Evolutionary conservation across 2,888 invertebrate genomes (phyloP).

Genomic region (Mythimna impura): DNA sequence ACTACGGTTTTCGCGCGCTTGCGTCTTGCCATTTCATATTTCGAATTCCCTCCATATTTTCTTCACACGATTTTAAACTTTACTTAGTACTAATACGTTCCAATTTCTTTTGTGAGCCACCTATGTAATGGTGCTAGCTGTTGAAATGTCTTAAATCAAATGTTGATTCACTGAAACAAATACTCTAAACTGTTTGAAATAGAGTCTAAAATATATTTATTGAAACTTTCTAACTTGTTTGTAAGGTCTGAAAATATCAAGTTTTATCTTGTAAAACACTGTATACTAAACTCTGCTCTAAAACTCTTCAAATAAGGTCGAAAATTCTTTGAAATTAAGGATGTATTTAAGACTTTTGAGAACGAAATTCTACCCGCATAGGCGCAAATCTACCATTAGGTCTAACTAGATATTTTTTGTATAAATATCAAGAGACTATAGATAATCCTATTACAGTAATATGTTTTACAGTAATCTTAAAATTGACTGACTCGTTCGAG

Average conservation of each 20-base stretch:
- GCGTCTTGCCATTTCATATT: conserved; percentile 65
- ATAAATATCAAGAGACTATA: conserved; percentile 4
- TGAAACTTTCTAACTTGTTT: conserved; percentile 10
- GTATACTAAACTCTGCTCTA: background rate
- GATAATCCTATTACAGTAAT: conserved; percentile 20
- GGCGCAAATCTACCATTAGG: conserved; percentile 1
- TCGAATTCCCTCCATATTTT: conserved; percentile 59
- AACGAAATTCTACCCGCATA: background rate
- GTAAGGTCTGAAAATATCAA: conserved; percentile 35
- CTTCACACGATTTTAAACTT: conserved; percentile 41
- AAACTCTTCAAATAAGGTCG: accelerated
- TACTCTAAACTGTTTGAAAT: accelerated
- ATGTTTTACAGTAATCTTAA: background rate
- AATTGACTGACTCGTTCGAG: background rate
- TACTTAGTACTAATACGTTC: conserved; percentile 12
- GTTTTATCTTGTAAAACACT: background rate
- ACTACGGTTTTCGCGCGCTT: conserved; percentile 58
- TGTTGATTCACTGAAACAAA: background rate
- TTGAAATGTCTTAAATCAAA: conserved; percentile 14
- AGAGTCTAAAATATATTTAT: background rate
- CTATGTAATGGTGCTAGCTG: background rate
- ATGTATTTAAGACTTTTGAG: background rate
- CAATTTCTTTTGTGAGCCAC: background rate
- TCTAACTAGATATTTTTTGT: conserved; percentile 14
- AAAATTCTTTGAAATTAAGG: background rate